phyloP scores from a whole-genome alignment of 2,888 invertebrate genomes.

The Napeogenes inachia region DNA sequence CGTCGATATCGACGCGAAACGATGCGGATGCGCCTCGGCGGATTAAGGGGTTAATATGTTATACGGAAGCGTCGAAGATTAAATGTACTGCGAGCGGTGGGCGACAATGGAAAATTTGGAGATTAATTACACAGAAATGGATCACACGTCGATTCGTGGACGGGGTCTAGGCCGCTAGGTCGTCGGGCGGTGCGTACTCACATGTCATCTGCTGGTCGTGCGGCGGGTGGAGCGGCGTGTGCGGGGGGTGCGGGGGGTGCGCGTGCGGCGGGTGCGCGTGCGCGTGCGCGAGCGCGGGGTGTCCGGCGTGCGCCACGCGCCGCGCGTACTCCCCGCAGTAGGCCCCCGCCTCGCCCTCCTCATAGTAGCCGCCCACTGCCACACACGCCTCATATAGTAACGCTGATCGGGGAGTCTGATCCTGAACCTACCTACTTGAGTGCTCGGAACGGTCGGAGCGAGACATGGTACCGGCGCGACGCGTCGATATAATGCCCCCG shows the following conservation, averaged over 20 bases:
- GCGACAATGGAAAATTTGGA: neutral
- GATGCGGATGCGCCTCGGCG: slow-evolving; percentile 10
- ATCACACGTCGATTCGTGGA: neutral
- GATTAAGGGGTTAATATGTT: slow-evolving; percentile 9
- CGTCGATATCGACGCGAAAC: slow-evolving; percentile 11
- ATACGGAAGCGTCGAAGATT: slow-evolving; percentile 1
- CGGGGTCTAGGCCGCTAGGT: neutral
- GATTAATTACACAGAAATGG: neutral
- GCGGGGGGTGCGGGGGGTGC: slow-evolving; percentile 37
- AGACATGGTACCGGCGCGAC: slow-evolving; percentile 14
- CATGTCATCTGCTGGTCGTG: slow-evolving; percentile 60
- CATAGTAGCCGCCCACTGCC: slow-evolving; percentile 76
- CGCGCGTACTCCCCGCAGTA: slow-evolving; percentile 69
- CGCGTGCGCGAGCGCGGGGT: slow-evolving; percentile 41
- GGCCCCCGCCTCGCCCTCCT: slow-evolving; percentile 55
- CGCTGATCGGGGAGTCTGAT: slow-evolving; percentile 33
- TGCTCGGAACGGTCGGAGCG: slow-evolving; percentile 23
- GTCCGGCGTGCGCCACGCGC: slow-evolving; percentile 50
- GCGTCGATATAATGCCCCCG: slow-evolving; percentile 12
- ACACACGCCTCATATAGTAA: slow-evolving; percentile 62
- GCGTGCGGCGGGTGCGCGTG: slow-evolving; percentile 34
- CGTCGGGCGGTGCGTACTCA: slow-evolving; percentile 46
- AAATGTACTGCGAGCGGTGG: neutral
- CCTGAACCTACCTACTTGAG: slow-evolving; percentile 55
- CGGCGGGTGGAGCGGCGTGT: slow-evolving; percentile 42